Conservation (phyloP, 2,113 vertebrate species). For the Tetraodon nigroviridis region DNA sequence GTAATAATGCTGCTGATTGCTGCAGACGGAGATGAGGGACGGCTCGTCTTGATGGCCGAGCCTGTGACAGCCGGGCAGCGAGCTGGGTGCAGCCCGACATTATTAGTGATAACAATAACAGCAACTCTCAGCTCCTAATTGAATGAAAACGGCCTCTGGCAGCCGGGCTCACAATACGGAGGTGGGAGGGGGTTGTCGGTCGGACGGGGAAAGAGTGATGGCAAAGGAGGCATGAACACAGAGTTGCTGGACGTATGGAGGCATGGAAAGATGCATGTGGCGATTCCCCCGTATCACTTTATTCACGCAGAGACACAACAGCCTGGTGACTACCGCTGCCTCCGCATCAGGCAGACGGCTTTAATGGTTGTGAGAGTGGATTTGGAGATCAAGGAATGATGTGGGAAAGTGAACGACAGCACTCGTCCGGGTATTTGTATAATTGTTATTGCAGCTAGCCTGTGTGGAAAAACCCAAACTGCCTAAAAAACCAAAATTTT, state of each 20-base stretch:
- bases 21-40: constrained; percentile 57
- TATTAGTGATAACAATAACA: constrained; percentile 67
- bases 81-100: constrained; percentile 48
- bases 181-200: constrained; percentile 8
- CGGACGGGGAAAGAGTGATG: constrained; percentile 22
- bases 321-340: too few relatives aligned
- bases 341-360: too few relatives aligned
- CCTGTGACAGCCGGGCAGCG: constrained; percentile 53
- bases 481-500: too few relatives aligned
- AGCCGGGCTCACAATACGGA: constrained; percentile 14
- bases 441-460: too few relatives aligned
- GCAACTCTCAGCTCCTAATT: constrained; percentile 56
- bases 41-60: constrained; percentile 53
- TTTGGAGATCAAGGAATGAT: too few relatives aligned
- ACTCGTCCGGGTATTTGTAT: too few relatives aligned
- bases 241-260: constrained; percentile 3
- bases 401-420: too few relatives aligned
- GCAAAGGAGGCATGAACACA: constrained; percentile 15
- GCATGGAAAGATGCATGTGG: constrained; percentile 1
- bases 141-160: constrained; percentile 56
- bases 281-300: too few relatives aligned
- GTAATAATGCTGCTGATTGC: constrained; percentile 64
- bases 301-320: too few relatives aligned
- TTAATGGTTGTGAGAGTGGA: too few relatives aligned
- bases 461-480: too few relatives aligned